phyloP scores from a whole-genome alignment of 1,140 invertebrate species.

The Ips nitidus region DNA sequence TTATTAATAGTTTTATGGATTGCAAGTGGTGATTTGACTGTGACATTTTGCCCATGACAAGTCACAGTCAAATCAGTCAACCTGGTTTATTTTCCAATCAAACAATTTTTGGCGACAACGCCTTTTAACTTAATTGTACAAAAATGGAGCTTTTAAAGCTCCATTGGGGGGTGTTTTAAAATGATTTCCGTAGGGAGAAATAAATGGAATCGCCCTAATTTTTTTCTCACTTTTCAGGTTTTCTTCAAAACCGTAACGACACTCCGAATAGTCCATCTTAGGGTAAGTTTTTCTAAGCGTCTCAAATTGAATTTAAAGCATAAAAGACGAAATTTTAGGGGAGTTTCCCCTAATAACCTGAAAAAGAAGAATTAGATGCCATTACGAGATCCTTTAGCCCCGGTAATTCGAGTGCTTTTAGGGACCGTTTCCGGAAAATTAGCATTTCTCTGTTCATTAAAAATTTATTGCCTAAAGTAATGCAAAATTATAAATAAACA shows the following conservation, averaged over 20 bases:
- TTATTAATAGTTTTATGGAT: no score
- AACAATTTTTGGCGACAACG: background rate
- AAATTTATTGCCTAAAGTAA: no score
- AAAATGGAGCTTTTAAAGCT: background rate
- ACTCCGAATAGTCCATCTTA: background rate
- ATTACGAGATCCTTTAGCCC: background rate
- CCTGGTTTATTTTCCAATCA: no score
- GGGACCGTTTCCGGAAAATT: no score
- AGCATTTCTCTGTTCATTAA: no score
- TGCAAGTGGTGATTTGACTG: no score
- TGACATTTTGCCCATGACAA: no score
- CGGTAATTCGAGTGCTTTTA: background rate
- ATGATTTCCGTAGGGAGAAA: background rate
- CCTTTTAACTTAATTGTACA: slow-evolving; percentile 1
- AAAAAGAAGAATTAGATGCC: background rate
- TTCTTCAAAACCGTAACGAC: background rate
- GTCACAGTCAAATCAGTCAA: no score
- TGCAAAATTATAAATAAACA: no score
- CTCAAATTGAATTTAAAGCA: background rate
- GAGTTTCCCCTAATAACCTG: background rate
- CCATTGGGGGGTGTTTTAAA: background rate
- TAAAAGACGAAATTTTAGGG: background rate
- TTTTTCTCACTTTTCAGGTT: background rate
- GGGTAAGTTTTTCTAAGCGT: background rate
- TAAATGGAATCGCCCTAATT: background rate